Base-by-base conservation (phyloP, 2,888 invertebrate species). In the Ochropleura plecta region DNA sequence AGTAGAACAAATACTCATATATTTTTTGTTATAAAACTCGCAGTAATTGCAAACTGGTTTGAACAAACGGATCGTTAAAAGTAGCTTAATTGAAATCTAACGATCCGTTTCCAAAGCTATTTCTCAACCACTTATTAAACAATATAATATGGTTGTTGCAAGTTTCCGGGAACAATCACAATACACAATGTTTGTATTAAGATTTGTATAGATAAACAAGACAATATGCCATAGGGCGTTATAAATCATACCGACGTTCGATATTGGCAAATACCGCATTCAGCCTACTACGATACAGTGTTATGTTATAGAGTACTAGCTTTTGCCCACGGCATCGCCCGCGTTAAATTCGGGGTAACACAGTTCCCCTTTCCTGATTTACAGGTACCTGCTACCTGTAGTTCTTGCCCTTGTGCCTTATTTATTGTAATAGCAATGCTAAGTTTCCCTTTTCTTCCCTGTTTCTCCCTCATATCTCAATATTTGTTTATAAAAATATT, bases 251-350 rank as follows among this genome's bases (percentile, higher is more conserved):
- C 6, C 6, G 53, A 40, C 20, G 46, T 59, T 73, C 63, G 55
- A 77, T 81, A 81, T 81, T 72, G 66, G 66, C 72, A 20, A 77
- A 81, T 82, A 77, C 72, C 59, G 63, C 69, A 59, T 30, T 67
- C 30, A 68, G 16, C 4, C 10, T 49, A 12, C 40, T 14, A 12
- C 30, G 10, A 18, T 10, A 30, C n/a, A 46, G 40, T 12, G 16
- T 30, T 30, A 30, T 30, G 30, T 30, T n/a, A n/a, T n/a, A n/a
- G n/a, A n/a, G n/a, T n/a, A n/a, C n/a, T n/a, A n/a, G n/a, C n/a
- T n/a, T n/a, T n/a, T n/a, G n/a, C n/a, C n/a, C n/a, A n/a, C n/a
- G n/a, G n/a, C n/a, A n/a, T n/a, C n/a, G n/a, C n/a, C n/a, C n/a
- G n/a, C n/a, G n/a, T n/a, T n/a, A n/a, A n/a, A n/a, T n/a, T n/a